Percentiles rank a stretch among this genome's conserved stretches.
Conservation (phyloP, 1,140 invertebrate genomes). For the Pogonomyrmex californicus region DNA sequence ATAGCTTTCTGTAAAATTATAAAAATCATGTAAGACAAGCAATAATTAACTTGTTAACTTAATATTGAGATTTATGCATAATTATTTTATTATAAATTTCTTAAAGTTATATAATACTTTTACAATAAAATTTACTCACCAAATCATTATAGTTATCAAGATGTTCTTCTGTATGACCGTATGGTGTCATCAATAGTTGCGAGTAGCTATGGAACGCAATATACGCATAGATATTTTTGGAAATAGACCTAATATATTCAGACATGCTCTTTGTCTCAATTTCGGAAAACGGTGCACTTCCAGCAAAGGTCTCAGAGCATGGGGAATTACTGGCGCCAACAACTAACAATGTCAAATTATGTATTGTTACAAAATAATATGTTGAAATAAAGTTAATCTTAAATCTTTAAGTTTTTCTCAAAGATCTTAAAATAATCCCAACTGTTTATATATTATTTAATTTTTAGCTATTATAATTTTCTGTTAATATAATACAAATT, state of each 20-base stretch:
- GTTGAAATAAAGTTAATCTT: not conserved
- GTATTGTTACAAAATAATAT: not conserved
- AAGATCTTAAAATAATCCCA: not conserved
- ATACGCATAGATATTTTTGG: not conserved
- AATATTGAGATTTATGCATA: not conserved
- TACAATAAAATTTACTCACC: constrained; percentile 1
- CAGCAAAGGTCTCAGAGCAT: not conserved
- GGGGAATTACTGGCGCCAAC: not conserved
- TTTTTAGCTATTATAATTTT: not conserved
- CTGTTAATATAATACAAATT: not conserved
- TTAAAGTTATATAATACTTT: not conserved
- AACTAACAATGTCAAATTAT: not conserved
- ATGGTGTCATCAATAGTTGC: not conserved
- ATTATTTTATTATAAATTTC: constrained; percentile 2
- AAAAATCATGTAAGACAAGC: not conserved
- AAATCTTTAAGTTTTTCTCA: not conserved
- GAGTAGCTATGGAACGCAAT: constrained; percentile 8
- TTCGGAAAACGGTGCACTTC: not conserved
- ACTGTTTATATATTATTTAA: not conserved
- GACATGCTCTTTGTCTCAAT: constrained; percentile 18
- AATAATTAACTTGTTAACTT: not conserved
- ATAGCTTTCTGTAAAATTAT: not conserved
- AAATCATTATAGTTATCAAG: not conserved
- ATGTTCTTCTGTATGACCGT: not conserved
- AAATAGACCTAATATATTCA: not conserved